Evolutionary conservation across 1,140 invertebrate genomes (phyloP), one percentile per base, ranked within the genome.

Genomic region (Pogonomyrmex barbatus): DNA sequence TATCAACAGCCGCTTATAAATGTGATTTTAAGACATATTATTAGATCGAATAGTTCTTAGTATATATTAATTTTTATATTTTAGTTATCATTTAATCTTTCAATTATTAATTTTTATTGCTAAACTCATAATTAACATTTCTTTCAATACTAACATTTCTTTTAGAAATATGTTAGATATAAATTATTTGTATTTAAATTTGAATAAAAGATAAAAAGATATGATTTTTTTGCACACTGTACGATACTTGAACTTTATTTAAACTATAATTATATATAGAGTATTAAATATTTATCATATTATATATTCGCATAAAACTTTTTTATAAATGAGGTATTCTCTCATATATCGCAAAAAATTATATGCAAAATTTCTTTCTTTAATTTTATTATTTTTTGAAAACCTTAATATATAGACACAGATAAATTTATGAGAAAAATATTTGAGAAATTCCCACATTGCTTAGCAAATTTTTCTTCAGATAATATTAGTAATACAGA

Each of bases 161-260:
- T 47, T 82, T 58, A 73, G 24, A 82, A 58, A 24, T 56, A 30
- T 67, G 17, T 79, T 71, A 82, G 33, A 73, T 33, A 33, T 82
- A 60, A 39, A 81, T 45, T 63, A 50, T 56, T 82, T 58, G 39
- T 67, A 36, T 45, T 82, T 47, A 73, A 82, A 71, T 82, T 73
- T 82, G 17, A 50, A 79, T 79, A 36, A 10, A 45, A 33, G 24
- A 17, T 42, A 36, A 56, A 30, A 82, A 17, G 14, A 36, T 71
- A 58, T 58, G 56, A 70, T 10, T 58, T 2, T 52, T 58, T 82
- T 45, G 65, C 24, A 82, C 24, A 24, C 24, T 24, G 39, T 68
- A 54, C 9, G 45, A 24, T 30, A 67, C 14, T 78, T 14, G 0
- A 71, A 52, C 4, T 47, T 60, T n/a, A 56, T 45, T 82, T 33